phyloP scores from a whole-genome alignment of 2,113 vertebrate species.

The Plectropomus leopardus region DNA sequence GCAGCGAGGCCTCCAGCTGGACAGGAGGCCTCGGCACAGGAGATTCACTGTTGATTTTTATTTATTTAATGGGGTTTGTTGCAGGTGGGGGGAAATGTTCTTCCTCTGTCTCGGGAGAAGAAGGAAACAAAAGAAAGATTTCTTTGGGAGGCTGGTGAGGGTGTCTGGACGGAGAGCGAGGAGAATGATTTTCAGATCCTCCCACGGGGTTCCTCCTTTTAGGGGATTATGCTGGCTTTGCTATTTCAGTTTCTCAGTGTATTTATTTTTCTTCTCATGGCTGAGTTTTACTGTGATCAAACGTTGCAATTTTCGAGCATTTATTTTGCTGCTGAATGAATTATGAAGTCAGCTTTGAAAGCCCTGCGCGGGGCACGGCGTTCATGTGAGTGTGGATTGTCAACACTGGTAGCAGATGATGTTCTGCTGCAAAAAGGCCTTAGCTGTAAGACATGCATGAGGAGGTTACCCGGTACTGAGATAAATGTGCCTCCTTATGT shows the following conservation, averaged over 20 bases:
- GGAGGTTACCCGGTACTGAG: slow-evolving; percentile 55
- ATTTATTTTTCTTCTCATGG: slow-evolving; percentile 79
- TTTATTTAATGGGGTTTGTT: slow-evolving; percentile 65
- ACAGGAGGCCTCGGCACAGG: slow-evolving; percentile 68
- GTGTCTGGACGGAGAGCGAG: slow-evolving; percentile 32
- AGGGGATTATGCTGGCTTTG: slow-evolving; percentile 73
- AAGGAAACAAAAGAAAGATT: slow-evolving; percentile 39
- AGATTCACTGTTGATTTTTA: slow-evolving; percentile 64
- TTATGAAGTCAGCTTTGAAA: slow-evolving; percentile 61
- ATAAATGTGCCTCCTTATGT: slow-evolving; percentile 65
- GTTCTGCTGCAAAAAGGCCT: slow-evolving; percentile 70
- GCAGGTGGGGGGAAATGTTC: slow-evolving; percentile 22
- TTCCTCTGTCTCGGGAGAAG: slow-evolving; percentile 31
- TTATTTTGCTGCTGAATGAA: slow-evolving; percentile 74
- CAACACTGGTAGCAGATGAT: slow-evolving; percentile 65
- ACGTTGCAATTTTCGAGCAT: slow-evolving; percentile 70
- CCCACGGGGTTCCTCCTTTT: slow-evolving; percentile 53
- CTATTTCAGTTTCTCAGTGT: slow-evolving; percentile 74
- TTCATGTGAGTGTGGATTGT: slow-evolving; percentile 12
- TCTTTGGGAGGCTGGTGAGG: slow-evolving; percentile 21
- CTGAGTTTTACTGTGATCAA: slow-evolving; percentile 81
- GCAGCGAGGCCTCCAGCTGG: slow-evolving; percentile 83
- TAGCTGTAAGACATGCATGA: slow-evolving; percentile 50
- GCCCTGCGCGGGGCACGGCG: slow-evolving; percentile 35
- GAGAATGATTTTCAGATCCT: slow-evolving; percentile 50